phyloP scores from a whole-genome alignment of 2,113 vertebrate species.

The Barnardius zonarius region DNA sequence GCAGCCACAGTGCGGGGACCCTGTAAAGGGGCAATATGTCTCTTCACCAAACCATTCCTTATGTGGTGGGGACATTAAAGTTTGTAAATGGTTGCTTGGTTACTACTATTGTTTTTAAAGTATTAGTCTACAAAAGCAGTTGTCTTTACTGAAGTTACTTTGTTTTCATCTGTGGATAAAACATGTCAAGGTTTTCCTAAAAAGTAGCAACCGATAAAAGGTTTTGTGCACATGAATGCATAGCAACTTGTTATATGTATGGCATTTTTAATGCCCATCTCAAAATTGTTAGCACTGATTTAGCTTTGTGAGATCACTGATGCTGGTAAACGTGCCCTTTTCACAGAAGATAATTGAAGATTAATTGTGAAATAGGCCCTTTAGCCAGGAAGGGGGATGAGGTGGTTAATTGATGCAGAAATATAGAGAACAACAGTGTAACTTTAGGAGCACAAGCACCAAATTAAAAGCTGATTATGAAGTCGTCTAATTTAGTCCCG shows the following conservation, averaged over 20 bases:
- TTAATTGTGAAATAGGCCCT: background rate
- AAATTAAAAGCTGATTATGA: constrained; percentile 51
- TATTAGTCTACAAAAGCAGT: background rate
- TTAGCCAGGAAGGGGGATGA: background rate
- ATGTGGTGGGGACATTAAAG: background rate
- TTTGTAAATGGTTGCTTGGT: background rate
- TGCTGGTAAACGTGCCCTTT: background rate
- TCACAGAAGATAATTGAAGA: background rate
- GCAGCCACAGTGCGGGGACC: fast-evolving
- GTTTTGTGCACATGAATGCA: background rate
- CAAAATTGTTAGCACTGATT: background rate
- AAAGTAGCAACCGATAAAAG: background rate
- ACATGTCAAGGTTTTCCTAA: background rate
- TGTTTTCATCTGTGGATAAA: background rate
- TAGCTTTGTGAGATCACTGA: background rate
- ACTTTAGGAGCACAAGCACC: background rate
- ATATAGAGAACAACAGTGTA: background rate
- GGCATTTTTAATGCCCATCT: background rate
- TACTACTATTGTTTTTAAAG: background rate
- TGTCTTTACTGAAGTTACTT: background rate
- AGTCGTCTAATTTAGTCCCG: background rate
- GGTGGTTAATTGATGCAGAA: constrained; percentile 20
- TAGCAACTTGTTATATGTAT: background rate
- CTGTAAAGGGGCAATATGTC: background rate
- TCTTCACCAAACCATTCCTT: background rate